A percentile compares a stretch with the other conserved stretches of the same genome.
phyloP scores from a whole-genome alignment of 2,797 vertebrate genomes.

The Heliangelus exortis region DNA sequence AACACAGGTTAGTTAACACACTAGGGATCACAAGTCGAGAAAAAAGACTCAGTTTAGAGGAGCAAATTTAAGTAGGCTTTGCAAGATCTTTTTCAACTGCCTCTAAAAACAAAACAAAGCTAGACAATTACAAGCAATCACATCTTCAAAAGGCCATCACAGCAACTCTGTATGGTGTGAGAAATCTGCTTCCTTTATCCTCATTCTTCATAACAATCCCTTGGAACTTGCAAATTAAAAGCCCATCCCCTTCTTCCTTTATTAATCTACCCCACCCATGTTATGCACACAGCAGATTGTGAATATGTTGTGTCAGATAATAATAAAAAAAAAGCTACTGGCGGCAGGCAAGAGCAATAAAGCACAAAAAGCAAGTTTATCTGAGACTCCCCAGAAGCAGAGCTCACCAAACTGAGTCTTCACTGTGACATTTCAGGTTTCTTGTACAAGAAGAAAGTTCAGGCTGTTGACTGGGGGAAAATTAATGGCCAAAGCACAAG shows the following conservation, averaged over 20 bases:
- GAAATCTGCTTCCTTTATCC: constrained; percentile 37
- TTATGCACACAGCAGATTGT: neutral
- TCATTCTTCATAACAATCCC: constrained; percentile 26
- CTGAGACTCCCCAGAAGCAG: neutral
- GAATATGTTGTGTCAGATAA: neutral
- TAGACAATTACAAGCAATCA: constrained; percentile 8
- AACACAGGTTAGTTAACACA: neutral
- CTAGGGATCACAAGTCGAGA: neutral
- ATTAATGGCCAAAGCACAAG: neutral
- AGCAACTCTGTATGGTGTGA: neutral
- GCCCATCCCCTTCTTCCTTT: constrained; percentile 52
- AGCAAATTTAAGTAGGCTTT: neutral
- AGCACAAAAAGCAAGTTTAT: neutral
- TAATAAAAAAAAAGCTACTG: neutral
- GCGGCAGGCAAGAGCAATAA: neutral
- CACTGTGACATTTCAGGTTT: neutral
- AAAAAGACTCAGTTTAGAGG: neutral
- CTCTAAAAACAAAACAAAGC: constrained; percentile 19
- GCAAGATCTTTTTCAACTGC: neutral
- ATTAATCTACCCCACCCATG: constrained; percentile 50
- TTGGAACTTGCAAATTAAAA: constrained; percentile 32
- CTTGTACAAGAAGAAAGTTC: neutral
- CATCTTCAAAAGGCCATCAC: constrained; percentile 18
- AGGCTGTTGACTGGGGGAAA: neutral
- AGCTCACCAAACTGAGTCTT: neutral